phyloP scores from a whole-genome alignment of 2,888 invertebrate genomes.

The Drosophila cyrtoloma region DNA sequence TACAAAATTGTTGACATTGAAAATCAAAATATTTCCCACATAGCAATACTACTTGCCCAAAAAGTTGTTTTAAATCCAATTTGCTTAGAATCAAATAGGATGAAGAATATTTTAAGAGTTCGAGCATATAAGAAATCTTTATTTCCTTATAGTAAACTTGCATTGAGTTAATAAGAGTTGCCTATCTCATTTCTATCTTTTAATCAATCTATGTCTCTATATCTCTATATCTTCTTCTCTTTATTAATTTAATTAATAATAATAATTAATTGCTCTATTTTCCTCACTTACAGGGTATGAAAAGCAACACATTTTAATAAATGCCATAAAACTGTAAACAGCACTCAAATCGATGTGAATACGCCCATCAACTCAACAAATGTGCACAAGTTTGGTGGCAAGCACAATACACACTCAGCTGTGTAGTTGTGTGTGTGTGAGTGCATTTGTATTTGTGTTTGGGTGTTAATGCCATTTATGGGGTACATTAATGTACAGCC shows the following conservation, averaged over 20 bases:
- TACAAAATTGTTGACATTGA: neutral
- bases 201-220: neutral
- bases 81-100: neutral
- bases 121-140: neutral
- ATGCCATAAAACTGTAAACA: slow-evolving; percentile 26
- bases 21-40: neutral
- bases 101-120: too few species aligned
- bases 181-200: neutral
- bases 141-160: neutral
- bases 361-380: slow-evolving; percentile 12
- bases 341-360: slow-evolving; percentile 29
- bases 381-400: slow-evolving; percentile 26
- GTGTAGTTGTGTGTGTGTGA: slow-evolving; percentile 14
- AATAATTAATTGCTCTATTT: neutral
- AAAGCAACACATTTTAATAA: slow-evolving; percentile 44
- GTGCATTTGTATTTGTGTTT: slow-evolving; percentile 15
- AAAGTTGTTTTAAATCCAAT: neutral
- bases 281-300: neutral
- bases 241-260: too few species aligned
- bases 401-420: neutral
- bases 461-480: slow-evolving; percentile 49
- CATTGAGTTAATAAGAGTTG: neutral
- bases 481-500: slow-evolving; percentile 52
- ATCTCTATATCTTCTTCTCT: neutral
- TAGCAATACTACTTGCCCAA: neutral